Percentiles rank a stretch among this genome's conserved stretches.
Evolutionary conservation across 2,888 invertebrate genomes (phyloP).

Genomic region (Rhagophthalmus giganteus): DNA sequence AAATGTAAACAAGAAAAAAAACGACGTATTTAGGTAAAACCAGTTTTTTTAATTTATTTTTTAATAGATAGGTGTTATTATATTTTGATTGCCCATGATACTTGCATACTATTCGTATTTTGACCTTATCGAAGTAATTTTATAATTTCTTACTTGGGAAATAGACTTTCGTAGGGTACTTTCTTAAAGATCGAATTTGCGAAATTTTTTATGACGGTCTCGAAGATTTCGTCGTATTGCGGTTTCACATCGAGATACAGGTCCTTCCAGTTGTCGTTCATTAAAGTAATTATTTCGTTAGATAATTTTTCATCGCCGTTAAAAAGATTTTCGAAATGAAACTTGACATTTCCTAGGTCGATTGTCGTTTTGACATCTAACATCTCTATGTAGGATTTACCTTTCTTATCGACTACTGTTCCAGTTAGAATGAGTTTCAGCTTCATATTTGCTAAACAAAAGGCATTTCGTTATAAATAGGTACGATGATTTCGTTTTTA

Average conservation of each 20-base stretch:
- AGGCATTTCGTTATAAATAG: too few species aligned
- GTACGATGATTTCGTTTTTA: too few species aligned
- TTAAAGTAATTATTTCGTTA: conserved; percentile 49
- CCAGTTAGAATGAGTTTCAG: conserved; percentile 66
- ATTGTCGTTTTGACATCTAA: conserved; percentile 66
- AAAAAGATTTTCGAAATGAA: conserved; percentile 69
- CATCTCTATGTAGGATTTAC: conserved; percentile 66
- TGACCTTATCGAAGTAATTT: too few species aligned
- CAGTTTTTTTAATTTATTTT: too few species aligned
- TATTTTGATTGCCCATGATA: too few species aligned
- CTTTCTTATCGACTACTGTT: conserved; percentile 64
- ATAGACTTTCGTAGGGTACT: too few species aligned
- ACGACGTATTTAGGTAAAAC: too few species aligned
- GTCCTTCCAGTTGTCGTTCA: conserved; percentile 50
- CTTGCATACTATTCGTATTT: too few species aligned
- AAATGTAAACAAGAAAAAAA: too few species aligned
- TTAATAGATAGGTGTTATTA: too few species aligned
- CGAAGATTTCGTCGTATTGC: conserved; percentile 66
- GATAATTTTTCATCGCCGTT: conserved; percentile 46
- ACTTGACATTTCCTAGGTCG: conserved; percentile 62
- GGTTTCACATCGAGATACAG: conserved; percentile 58
- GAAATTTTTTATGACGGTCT: conserved; percentile 2
- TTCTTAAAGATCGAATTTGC: conserved; percentile 4
- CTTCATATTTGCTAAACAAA: conserved; percentile 65
- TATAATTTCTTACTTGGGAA: too few species aligned